Base-by-base conservation (phyloP, 2,888 invertebrate species). In the Laspeyria flexula region DNA sequence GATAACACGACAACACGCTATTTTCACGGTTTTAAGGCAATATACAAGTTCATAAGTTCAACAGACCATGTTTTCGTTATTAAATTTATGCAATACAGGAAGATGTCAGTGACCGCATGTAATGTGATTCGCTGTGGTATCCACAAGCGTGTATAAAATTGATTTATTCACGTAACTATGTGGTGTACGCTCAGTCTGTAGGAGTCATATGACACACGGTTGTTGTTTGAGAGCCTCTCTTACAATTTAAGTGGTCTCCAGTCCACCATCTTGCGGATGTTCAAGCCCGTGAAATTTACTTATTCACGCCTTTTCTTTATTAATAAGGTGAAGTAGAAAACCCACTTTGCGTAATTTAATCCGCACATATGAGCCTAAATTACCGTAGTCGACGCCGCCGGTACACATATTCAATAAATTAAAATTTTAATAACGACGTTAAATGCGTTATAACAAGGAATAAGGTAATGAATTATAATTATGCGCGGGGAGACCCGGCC, bases 391-490 rank as follows among this genome's bases (percentile, higher is more conserved):
- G 40, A 34, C 52, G 27, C 25, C 25, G 35, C 56, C 51, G 44
- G 33, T 55, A n/a, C n/a, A n/a, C n/a, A n/a, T n/a, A 55, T 55
- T 59, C 65, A 62, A 68, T 65, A 64, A 68, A 70, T 68, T 59
- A 43, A 33, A 47, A 48, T 65, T 75, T 72, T 71, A 70, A 69
- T 64, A 66, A 60, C 70, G 65, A 79, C 71, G 72, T 75, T 76
- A 76, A 84, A 69, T 66, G 49, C 50, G 58, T 68, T 76, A 75
- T 75, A 72, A 73, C 69, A 77, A 70, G 70, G 77, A 78, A 81
- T 78, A 81, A 77, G 68, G 81, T 77, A 84, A 89, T 88, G 80
- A 89, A 89, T 90, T 86, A 86, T 83, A 88, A 88, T 89, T 88
- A 88, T 77, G 77, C 76, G 68, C 67, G 57, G 67, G 71, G 77